These are phyloP conservation scores for Ceratothoa steindachneri DNA, from an alignment of 2,888 invertebrate genomes.

Conservation along the genomic window DNA sequence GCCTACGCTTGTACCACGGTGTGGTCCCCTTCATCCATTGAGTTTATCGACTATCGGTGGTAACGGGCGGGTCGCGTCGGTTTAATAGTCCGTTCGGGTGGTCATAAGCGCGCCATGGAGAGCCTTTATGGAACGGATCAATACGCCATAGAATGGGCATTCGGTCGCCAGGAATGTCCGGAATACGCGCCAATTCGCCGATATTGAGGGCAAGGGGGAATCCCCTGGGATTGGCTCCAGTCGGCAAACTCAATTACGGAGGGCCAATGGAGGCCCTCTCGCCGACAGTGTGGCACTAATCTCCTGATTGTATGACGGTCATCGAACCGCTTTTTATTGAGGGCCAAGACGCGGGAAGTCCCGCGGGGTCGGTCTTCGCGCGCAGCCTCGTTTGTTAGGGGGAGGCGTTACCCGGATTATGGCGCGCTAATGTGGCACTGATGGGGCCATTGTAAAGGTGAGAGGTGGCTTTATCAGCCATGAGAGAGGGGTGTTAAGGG, in stretches of 20 bases:
- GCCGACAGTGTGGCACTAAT: constrained; percentile 33
- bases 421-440: neutral
- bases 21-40: too few relatives aligned
- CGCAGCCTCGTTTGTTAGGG: neutral
- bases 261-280: constrained; percentile 25
- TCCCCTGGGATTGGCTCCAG: constrained; percentile 32
- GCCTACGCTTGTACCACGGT: too few relatives aligned
- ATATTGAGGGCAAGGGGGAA: constrained; percentile 1
- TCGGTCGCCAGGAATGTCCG: neutral
- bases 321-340: neutral
- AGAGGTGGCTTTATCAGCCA: too few relatives aligned
- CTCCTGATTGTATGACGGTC: constrained; percentile 34
- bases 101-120: neutral
- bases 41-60: neutral
- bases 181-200: neutral
- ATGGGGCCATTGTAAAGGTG: neutral
- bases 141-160: neutral
- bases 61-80: neutral
- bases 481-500: too few relatives aligned
- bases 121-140: neutral
- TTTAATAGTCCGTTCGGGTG: neutral
- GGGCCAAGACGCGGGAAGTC: neutral
- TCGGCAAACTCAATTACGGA: constrained; percentile 33
- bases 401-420: neutral
- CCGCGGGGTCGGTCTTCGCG: neutral